These are phyloP conservation scores for Acanthococcus lagerstroemiae DNA, from an alignment of 2,888 invertebrate genomes.

Conservation along the genomic window DNA sequence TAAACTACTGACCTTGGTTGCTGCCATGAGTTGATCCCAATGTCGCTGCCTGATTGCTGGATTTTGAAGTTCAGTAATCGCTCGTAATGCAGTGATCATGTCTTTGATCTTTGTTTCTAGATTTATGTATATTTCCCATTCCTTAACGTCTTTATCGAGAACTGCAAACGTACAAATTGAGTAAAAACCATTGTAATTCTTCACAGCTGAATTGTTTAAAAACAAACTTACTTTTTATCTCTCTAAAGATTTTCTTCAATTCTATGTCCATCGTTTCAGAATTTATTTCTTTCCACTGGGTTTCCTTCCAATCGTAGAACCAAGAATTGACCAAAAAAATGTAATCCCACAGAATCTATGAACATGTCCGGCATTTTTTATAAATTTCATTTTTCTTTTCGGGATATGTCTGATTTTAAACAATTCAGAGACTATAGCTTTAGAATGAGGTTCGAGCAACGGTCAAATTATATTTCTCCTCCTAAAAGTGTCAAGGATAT, in stretches of 20 bases:
- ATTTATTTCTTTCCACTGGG: slow-evolving; percentile 87
- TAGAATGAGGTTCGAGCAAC: too few species aligned
- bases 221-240: slow-evolving; percentile 68
- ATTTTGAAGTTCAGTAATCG: slow-evolving; percentile 88
- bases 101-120: slow-evolving; percentile 78
- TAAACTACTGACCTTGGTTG: slow-evolving; percentile 73
- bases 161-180: slow-evolving; percentile 40
- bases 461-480: too few species aligned
- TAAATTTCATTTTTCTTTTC: too few species aligned
- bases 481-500: too few species aligned
- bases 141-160: slow-evolving; percentile 53
- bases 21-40: slow-evolving; percentile 87
- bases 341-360: slow-evolving; percentile 79
- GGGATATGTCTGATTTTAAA: too few species aligned
- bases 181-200: background rate
- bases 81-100: slow-evolving; percentile 82
- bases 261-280: slow-evolving; percentile 91
- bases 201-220: too few species aligned
- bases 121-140: slow-evolving; percentile 67
- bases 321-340: slow-evolving; percentile 67
- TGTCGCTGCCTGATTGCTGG: slow-evolving; percentile 87
- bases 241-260: slow-evolving; percentile 83
- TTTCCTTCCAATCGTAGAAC: slow-evolving; percentile 85
- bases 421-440: too few species aligned
- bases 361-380: background rate